Evolutionary conservation across 2,888 invertebrate species (phyloP).

Genomic region (Brachynemurus nebulosus): DNA sequence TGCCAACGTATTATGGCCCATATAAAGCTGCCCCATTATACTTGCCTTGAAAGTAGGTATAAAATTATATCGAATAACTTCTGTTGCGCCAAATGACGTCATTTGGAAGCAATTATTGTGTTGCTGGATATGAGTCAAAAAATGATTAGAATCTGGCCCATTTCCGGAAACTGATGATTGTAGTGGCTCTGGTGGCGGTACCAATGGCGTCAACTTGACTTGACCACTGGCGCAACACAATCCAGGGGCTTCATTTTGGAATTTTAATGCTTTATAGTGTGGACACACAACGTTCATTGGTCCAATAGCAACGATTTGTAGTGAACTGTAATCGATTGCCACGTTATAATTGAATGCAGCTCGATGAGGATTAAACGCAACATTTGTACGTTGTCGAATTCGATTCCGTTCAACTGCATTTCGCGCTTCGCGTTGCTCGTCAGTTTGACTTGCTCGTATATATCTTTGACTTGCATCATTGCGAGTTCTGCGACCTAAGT

Average conservation of each 20-base stretch:
- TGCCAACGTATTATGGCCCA: too few relatives aligned
- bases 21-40: too few relatives aligned
- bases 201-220: constrained; percentile 24
- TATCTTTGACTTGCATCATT: constrained; percentile 24
- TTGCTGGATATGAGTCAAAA: constrained; percentile 14
- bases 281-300: constrained; percentile 5
- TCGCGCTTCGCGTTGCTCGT: constrained; percentile 13
- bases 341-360: constrained; percentile 14
- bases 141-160: constrained; percentile 13
- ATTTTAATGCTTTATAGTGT: constrained; percentile 11
- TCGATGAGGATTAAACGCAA: constrained; percentile 13
- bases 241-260: constrained; percentile 10
- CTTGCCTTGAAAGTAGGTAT: constrained; percentile 9
- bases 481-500: constrained; percentile 21
- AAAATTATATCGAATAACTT: constrained; percentile 7
- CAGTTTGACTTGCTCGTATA: constrained; percentile 23
- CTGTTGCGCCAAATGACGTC: constrained; percentile 19
- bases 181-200: constrained; percentile 26
- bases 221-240: constrained; percentile 12
- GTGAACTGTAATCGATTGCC: constrained; percentile 13
- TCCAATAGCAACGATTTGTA: constrained; percentile 8
- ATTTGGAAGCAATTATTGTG: constrained; percentile 20
- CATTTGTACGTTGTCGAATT: neutral
- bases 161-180: constrained; percentile 8
- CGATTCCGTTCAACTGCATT: constrained; percentile 12